Base-by-base conservation (phyloP, 2,888 invertebrate genomes). In the Metellina segmentata region DNA sequence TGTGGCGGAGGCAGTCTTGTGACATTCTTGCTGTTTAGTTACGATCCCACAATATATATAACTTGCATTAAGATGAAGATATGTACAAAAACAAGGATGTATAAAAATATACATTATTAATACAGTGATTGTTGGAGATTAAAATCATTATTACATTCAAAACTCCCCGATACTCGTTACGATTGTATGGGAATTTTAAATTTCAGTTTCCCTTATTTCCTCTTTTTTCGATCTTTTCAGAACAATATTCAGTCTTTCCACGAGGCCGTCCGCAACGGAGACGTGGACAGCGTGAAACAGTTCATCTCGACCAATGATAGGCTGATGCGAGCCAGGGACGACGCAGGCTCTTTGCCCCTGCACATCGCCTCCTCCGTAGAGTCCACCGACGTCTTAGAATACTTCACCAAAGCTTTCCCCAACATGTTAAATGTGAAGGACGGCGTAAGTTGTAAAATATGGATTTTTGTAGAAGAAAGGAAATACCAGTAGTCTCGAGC, bases 251-350 rank as follows among this genome's bases (percentile, higher is more conserved):
- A 89, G 74, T 82, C 81, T 69, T 86, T 93, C 16, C 91, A 91
- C 1, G 89, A 88, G n/a, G 82, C 93, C n/a, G 78, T 92, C 9
- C 72, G 69, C 7, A 89, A 78, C 52, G 93, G 93, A 53, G 93
- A 94, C 69, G 69, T 93, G 4, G 87, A 89, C 13, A 86, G 13
- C 71, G 85, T 93, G 4, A 79, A 85, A n/a, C 82, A 85, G 16
- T 61, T 91, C 8, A 71, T 93, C 7, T 69, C 83, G 2, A 52
- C 70, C 16, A 93, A 94, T 77, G 92, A 92, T 16, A 86, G 92
- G 72, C 89, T 94, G 1, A 71, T 93, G 85, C 77, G 93, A 81
- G 93, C 93, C 5, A 79, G 91, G n/a, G 93, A 94, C 74, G 93
- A 93, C 52, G 91, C 91, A n/a, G 94, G 94, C 11, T 90, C 92